Evolutionary conservation across 2,797 vertebrate genomes (phyloP).

Genomic region (Periparus ater): DNA sequence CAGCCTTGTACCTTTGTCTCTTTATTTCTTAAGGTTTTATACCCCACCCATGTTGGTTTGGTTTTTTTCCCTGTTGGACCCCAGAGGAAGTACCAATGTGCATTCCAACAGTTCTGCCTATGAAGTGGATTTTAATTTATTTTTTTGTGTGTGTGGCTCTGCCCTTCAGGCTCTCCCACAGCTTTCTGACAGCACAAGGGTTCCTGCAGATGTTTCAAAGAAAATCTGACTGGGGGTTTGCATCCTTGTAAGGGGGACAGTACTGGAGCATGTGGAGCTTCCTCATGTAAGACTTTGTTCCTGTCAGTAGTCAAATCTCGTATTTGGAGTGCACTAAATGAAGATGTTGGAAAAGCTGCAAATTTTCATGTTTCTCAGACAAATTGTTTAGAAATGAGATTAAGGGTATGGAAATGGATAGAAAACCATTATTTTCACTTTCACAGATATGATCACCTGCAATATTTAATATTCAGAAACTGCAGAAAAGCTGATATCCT

Average conservation of each 20-base stretch:
- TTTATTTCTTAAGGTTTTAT: not conserved
- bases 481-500: not conserved
- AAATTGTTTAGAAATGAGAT: not conserved
- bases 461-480: not conserved
- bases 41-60: fast-evolving
- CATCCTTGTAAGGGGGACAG: not conserved
- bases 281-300: not conserved
- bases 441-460: not conserved
- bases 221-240: not conserved
- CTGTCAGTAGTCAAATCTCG: not conserved
- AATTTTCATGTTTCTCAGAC: not conserved
- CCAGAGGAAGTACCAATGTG: not conserved
- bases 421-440: not conserved
- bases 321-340: not conserved
- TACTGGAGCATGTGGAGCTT: not conserved
- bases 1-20: not conserved
- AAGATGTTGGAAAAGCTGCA: not conserved
- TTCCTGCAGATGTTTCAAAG: not conserved
- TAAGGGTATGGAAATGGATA: not conserved
- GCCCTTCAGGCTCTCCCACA: not conserved
- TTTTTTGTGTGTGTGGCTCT: not conserved
- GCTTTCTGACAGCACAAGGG: not conserved
- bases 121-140: not conserved
- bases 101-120: not conserved
- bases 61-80: not conserved